Conservation (phyloP, 2,113 vertebrate species). For the Pavo muticus region DNA sequence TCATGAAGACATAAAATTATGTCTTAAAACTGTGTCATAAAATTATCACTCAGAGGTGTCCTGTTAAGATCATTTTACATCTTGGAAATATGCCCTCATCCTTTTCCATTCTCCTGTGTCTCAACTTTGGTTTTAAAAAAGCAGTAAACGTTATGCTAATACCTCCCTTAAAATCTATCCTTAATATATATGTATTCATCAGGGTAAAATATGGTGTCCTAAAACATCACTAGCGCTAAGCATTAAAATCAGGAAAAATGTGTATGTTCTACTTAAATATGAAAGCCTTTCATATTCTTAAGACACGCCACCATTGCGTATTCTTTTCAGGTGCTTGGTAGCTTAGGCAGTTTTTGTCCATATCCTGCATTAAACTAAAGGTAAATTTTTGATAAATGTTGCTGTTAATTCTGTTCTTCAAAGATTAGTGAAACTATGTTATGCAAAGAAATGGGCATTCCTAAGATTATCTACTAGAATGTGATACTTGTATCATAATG, state of each 20-base stretch:
- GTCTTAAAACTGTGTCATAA: background rate
- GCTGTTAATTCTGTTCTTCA: background rate
- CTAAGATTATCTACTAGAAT: background rate
- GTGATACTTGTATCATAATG: background rate
- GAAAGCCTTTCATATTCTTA: background rate
- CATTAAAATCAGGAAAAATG: background rate
- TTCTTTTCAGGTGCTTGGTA: background rate
- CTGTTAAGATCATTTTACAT: background rate
- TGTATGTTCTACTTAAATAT: background rate
- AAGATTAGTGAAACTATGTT: background rate
- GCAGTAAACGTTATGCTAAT: slow-evolving; percentile 11
- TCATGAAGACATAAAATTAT: background rate
- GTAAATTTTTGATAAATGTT: background rate
- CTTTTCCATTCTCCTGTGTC: background rate
- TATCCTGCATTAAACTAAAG: background rate
- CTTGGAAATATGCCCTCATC: background rate
- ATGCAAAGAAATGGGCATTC: background rate
- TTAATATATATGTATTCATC: background rate
- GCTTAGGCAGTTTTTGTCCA: background rate
- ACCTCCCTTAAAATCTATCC: background rate
- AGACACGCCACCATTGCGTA: background rate
- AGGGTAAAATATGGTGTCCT: background rate
- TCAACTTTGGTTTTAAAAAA: slow-evolving; percentile 26
- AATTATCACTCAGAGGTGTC: background rate
- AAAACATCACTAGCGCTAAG: background rate